Conservation (phyloP, 2,888 invertebrate species). For the Archips crataeganus region DNA sequence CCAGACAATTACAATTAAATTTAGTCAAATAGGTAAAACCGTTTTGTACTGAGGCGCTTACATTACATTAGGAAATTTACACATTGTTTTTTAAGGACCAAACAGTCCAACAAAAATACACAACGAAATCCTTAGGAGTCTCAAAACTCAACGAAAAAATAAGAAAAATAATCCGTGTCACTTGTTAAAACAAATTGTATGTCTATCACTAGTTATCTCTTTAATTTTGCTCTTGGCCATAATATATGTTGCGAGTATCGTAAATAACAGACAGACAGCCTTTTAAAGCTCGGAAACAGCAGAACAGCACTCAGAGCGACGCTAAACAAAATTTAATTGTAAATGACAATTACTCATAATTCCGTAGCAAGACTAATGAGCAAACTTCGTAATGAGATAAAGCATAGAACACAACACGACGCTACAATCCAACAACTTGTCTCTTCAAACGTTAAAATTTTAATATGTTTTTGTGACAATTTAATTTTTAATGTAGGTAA, state of each 20-base stretch:
- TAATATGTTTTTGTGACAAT: not conserved
- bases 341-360: slow-evolving; percentile 42
- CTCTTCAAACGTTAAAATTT: not conserved
- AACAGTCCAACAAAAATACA: not conserved
- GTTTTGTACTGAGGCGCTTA: too few species aligned
- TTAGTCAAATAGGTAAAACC: too few species aligned
- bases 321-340: slow-evolving; percentile 38
- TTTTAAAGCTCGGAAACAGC: not conserved
- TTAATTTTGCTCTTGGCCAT: too few species aligned
- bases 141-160: too few species aligned
- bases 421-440: slow-evolving; percentile 13
- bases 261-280: not conserved
- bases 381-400: slow-evolving; percentile 57
- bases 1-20: too few species aligned
- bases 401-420: slow-evolving; percentile 22
- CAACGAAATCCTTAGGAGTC: too few species aligned
- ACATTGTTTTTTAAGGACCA: too few species aligned
- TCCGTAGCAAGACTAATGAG: slow-evolving; percentile 52
- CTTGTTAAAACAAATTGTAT: too few species aligned
- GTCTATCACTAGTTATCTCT: too few species aligned
- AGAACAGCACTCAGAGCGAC: not conserved
- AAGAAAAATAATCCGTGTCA: too few species aligned
- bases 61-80: too few species aligned
- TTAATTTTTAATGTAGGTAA: too few species aligned
- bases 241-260: not conserved